Evolutionary conservation across 2,113 vertebrate species (phyloP), one percentile per base, ranked within the genome.

Genomic region (Pterophyllum scalare): DNA sequence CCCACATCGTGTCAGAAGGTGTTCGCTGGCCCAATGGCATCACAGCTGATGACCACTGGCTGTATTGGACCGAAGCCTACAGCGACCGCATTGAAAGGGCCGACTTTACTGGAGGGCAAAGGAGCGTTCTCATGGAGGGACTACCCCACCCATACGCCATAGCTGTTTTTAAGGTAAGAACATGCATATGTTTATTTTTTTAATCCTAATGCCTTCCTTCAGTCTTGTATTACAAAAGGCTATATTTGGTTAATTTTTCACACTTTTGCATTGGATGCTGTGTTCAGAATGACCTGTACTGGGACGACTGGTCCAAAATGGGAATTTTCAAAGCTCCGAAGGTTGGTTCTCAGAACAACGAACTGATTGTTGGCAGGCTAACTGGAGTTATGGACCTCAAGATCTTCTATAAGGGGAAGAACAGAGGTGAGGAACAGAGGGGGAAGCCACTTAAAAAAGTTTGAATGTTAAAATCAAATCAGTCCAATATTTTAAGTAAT

Each of bases 381-480:
- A 97, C 97, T 0, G 98, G 98, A 7, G 97, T 99, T 83, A 99
- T 99, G 98, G 98, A 99, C 67, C 97, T 99, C 87, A 99, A 99
- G 92, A 97, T 99, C 89, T 99, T 99, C 92, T 99, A 98, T 86
- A 97, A 96, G 84, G 98, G 97, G 46, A 99, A 98, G 87, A 96
- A 94, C 19, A 93, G 93, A 87, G 98, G 98, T 99, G 54, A 93
- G 83, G 59, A 64, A 4, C 52, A 59, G 26, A 59, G 20, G 40
- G 15, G 64, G 64, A 52, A 46, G 24, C n/a, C 19, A 20, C 52
- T 20, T 54, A 3, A 54, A 7, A n/a, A n/a, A 54, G 19, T 31
- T 46, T 49, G 43, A 46, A 46, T 15, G 43, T 46, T 15, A 6
- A 46, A 46, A 46, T 15, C 13, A 46, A 46, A 46, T 46, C 43